Conservation (phyloP, 2,888 invertebrate species). For the Punctoribates punctum region DNA sequence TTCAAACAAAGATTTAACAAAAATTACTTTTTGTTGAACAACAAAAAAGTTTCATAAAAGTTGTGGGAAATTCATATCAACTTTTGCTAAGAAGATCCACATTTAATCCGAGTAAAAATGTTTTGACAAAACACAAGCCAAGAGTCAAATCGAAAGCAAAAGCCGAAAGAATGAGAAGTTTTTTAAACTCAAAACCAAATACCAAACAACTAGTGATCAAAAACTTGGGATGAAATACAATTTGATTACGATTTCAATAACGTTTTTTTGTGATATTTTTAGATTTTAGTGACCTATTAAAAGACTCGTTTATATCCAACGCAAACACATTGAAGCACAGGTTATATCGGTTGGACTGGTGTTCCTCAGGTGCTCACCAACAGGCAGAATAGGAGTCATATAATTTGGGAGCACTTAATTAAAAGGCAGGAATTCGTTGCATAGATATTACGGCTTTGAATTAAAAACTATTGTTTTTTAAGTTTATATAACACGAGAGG, state of each 20-base stretch:
- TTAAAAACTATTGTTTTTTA: background rate
- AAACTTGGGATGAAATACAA: slow-evolving; percentile 13
- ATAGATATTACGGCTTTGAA: background rate
- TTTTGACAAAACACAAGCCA: background rate
- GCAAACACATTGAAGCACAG: background rate
- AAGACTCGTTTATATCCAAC: background rate
- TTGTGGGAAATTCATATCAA: no score
- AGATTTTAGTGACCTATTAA: slow-evolving; percentile 26
- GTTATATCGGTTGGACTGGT: background rate
- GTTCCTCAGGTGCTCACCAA: slow-evolving; percentile 11
- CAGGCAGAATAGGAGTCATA: background rate
- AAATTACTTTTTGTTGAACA: no score
- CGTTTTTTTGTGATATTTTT: slow-evolving; percentile 1
- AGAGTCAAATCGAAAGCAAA: slow-evolving; percentile 10
- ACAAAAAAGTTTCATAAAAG: no score
- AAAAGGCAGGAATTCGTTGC: background rate
- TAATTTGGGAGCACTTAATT: background rate
- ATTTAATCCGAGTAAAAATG: no score
- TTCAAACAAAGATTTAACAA: no score
- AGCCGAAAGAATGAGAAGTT: background rate
- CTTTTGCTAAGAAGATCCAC: no score
- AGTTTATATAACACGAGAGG: background rate
- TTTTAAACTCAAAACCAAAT: background rate
- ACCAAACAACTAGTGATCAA: background rate
- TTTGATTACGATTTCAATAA: slow-evolving; percentile 10